phyloP scores from a whole-genome alignment of 1,140 invertebrate species.

The Bathynomus jamesi region DNA sequence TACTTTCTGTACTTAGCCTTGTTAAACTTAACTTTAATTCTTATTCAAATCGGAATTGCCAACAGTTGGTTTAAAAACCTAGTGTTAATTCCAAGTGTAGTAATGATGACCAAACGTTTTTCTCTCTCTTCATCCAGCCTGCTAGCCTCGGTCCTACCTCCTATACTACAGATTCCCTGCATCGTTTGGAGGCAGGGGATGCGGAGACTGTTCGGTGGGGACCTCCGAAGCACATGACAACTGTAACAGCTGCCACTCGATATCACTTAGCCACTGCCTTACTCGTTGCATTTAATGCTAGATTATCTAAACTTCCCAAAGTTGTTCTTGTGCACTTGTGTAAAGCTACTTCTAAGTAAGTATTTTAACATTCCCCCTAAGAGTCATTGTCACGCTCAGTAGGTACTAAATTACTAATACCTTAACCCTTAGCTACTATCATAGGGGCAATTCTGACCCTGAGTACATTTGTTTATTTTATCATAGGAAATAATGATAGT shows the following conservation, averaged over 20 bases:
- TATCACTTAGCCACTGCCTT: constrained; percentile 75
- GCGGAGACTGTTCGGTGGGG: constrained; percentile 76
- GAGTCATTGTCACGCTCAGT: not conserved
- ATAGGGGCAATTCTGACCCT: too few relatives aligned
- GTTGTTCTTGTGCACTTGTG: constrained; percentile 72
- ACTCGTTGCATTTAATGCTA: constrained; percentile 76
- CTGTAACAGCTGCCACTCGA: constrained; percentile 74
- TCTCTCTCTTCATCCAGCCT: constrained; percentile 47
- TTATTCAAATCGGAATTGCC: too few relatives aligned
- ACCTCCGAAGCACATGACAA: constrained; percentile 73
- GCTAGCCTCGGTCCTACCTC: constrained; percentile 61
- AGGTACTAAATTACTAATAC: too few relatives aligned
- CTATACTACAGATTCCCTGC: constrained; percentile 66
- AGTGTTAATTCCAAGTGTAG: too few relatives aligned
- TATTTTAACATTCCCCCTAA: constrained; percentile 39
- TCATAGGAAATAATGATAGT: too few relatives aligned
- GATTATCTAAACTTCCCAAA: constrained; percentile 66
- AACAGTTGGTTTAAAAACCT: too few relatives aligned
- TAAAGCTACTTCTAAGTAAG: constrained; percentile 71
- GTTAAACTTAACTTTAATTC: too few relatives aligned
- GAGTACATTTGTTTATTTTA: too few relatives aligned
- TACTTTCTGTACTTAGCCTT: too few relatives aligned
- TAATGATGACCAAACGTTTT: not conserved
- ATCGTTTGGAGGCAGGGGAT: constrained; percentile 76
- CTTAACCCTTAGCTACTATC: too few relatives aligned